Evolutionary conservation across 2,888 invertebrate species (phyloP), one percentile per base, ranked within the genome.

Genomic region (Rotaria magnacalcarata): DNA sequence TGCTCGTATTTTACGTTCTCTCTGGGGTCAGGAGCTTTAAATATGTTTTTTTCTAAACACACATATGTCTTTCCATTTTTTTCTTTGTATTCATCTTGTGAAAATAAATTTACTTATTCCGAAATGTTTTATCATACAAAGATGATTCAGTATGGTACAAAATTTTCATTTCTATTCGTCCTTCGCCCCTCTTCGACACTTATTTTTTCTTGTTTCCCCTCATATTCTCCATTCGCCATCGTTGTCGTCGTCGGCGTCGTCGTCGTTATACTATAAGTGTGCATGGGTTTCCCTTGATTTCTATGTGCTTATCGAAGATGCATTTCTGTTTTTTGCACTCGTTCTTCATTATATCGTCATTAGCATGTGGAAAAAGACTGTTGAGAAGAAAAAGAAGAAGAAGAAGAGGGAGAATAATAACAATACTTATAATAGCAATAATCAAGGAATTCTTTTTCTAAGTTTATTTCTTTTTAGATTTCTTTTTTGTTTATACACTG

Each of bases 1-100:
- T 43, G 87, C 87, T 16, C 86, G 85, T 84, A 85, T 58, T 16
- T 41, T 87, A 10, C 85, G 85, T 84, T 21, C n/a, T 58, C 24
- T 87, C 27, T 87, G 87, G 87, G 87, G 86, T 34, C 34, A 21
- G n/a, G 52, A 27, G 34, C 85, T 87, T 74, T 87, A 85, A 75
- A 27, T 4, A 21, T 41, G n/a, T 8, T 41, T 75, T 21, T 8
- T 5, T 8, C n/a, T 21, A 50, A 50, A 2, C 4, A 21, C 21
- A 41, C 2, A 43, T 27, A 3, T 34, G 0, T 24, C 27, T 27
- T 60, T 60, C 4, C n/a, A 67, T 14, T 27, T 41, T 14, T 19
- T 67, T 27, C 34, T 16, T 34, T 67, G 10, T 67, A 27, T 34
- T 27, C 7, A 14, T 34, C 14, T 27, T 27, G 14, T 27, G 16